These are phyloP conservation scores for Cecropterus lyciades DNA, from an alignment of 1,140 invertebrate species.

Conservation along the genomic window DNA sequence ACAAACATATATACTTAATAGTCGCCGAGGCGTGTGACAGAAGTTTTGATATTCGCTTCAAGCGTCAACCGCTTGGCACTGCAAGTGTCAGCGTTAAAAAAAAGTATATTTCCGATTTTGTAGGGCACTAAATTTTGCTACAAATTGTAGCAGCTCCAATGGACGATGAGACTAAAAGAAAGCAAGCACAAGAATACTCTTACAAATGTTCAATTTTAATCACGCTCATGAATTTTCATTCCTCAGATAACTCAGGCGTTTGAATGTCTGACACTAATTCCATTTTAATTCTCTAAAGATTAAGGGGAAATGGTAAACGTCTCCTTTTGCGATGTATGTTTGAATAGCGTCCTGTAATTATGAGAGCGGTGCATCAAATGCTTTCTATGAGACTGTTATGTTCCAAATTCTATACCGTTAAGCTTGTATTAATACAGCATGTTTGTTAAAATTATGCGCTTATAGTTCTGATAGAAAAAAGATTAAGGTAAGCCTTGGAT, in stretches of 20 bases:
- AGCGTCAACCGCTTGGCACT: too few relatives aligned
- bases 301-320: slow-evolving; percentile 16
- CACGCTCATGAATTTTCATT: slow-evolving; percentile 13
- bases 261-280: neutral
- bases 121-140: too few relatives aligned
- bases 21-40: too few relatives aligned
- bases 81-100: too few relatives aligned
- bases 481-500: too few relatives aligned
- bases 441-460: neutral
- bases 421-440: slow-evolving; percentile 3
- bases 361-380: slow-evolving; percentile 19
- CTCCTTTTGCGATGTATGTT: slow-evolving; percentile 1
- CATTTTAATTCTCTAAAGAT: slow-evolving; percentile 12
- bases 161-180: too few relatives aligned
- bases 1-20: too few relatives aligned
- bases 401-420: neutral
- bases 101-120: too few relatives aligned
- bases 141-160: too few relatives aligned
- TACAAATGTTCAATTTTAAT: neutral
- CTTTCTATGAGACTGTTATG: slow-evolving; percentile 15
- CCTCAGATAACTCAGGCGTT: neutral
- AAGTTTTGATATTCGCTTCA: too few relatives aligned
- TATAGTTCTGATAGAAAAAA: too few relatives aligned
- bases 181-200: too few relatives aligned
- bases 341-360: slow-evolving; percentile 13